Percentiles rank a stretch among this genome's conserved stretches.
Evolutionary conservation across 2,797 vertebrate genomes (phyloP).

Genomic region (Discoglossus pictus): DNA sequence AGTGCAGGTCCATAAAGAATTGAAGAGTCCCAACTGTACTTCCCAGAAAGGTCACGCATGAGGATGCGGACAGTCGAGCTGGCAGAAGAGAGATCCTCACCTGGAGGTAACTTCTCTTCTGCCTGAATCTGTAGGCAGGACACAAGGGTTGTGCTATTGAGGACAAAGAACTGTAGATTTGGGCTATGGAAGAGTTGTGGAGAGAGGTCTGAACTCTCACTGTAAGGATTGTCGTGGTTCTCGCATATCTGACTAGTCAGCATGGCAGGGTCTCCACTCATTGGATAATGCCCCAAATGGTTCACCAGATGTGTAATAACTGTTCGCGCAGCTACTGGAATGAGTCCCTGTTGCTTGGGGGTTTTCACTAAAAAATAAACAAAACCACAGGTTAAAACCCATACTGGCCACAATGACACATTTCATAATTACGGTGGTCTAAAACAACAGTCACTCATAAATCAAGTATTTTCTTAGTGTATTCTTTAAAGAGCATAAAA

Average conservation of each 20-base stretch:
- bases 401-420: no score
- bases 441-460: no score
- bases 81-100: slow-evolving; percentile 89
- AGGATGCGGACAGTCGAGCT: slow-evolving; percentile 91
- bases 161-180: slow-evolving; percentile 94
- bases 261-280: slow-evolving; percentile 95
- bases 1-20: slow-evolving; percentile 90
- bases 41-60: slow-evolving; percentile 92
- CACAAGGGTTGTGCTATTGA: slow-evolving; percentile 92
- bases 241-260: slow-evolving; percentile 96
- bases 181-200: slow-evolving; percentile 96
- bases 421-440: no score
- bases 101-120: slow-evolving; percentile 88
- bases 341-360: slow-evolving; percentile 93
- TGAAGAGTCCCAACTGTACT: slow-evolving; percentile 96
- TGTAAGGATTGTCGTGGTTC: slow-evolving; percentile 95
- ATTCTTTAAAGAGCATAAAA: no score
- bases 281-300: slow-evolving; percentile 95
- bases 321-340: slow-evolving; percentile 93
- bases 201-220: slow-evolving; percentile 89
- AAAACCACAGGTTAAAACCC: background rate
- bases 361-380: slow-evolving; percentile 81
- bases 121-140: slow-evolving; percentile 90
- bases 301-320: slow-evolving; percentile 96
- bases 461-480: no score